Evolutionary conservation across 2,888 invertebrate genomes (phyloP), one percentile per base, ranked within the genome.

Genomic region (Trimorus sp.): DNA sequence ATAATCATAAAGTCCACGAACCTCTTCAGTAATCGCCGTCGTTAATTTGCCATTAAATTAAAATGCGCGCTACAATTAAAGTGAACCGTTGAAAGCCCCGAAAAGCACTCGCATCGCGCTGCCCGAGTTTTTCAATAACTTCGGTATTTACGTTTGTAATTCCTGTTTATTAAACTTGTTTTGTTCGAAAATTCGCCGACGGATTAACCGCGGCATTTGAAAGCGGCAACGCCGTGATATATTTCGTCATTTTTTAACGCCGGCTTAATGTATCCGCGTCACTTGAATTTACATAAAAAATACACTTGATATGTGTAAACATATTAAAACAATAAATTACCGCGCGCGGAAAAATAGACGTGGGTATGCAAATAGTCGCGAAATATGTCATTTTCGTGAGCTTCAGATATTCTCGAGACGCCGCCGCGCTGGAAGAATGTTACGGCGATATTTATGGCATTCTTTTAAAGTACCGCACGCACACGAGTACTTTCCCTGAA

Each of bases 361-460:
- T 37, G 51, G 53, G 73, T 62, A 73, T 68, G 73, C 68, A 79
- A 79, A 79, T 73, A 68, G 49, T 73, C 42, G 62, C 73, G 45
- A 79, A 79, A 79, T 79, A 79, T 79, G 73, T 79, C 73, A 79
- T 73, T 65, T 79, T 79, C 68, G 79, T 79, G 73, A 68, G 60
- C 56, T 73, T 73, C 73, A 62, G 49, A 79, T 79, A 79, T 79
- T 79, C 79, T 68, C 73, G 51, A 68, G 71, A 62, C 56, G 73
- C 68, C 62, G 6, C 62, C 49, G 49, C 60, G 56, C 37, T 40
- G 15, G 45, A 68, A 38, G 60, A 79, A 79, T 73, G 53, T 73
- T 73, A 14, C 62, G n/a, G n/a, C 14, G 54, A 68, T 79, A 79
- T 79, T 68, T 79, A 79, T 73, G 45, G 79, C 73, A 56, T 79